Evolutionary conservation across 2,888 invertebrate genomes (phyloP).

Genomic region (Ptilodon capucinus): DNA sequence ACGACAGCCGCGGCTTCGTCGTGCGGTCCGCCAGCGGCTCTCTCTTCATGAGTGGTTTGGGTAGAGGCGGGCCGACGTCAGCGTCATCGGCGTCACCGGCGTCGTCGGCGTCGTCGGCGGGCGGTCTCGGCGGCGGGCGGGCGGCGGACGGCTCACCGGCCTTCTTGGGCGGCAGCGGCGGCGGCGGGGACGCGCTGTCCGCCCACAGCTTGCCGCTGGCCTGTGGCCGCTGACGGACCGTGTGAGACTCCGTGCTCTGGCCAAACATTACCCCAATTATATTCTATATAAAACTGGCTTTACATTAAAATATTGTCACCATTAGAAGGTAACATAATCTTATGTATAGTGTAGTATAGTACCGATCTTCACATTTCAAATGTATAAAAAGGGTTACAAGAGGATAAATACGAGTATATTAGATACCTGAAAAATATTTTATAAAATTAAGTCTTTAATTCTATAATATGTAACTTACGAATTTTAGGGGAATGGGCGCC

Average conservation of each 20-base stretch:
- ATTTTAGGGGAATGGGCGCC: no score
- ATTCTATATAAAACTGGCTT: background rate
- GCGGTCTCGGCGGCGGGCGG: slow-evolving; percentile 85
- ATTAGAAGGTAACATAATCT: background rate
- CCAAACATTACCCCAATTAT: background rate
- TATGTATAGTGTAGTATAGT: no score
- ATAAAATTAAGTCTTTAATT: no score
- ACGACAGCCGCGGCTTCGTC: slow-evolving; percentile 67
- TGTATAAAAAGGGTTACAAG: no score
- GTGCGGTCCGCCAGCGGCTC: slow-evolving; percentile 73
- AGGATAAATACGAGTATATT: no score
- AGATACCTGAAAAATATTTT: no score
- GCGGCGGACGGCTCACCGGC: slow-evolving; percentile 34
- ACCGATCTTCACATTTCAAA: no score
- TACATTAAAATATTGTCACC: no score
- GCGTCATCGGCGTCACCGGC: slow-evolving; percentile 40
- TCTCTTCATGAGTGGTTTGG: slow-evolving; percentile 62
- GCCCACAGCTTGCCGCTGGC: slow-evolving; percentile 42
- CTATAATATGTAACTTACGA: no score
- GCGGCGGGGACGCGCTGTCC: slow-evolving; percentile 84
- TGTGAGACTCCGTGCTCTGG: slow-evolving; percentile 58
- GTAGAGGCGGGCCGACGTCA: slow-evolving; percentile 62
- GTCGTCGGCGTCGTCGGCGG: slow-evolving; percentile 77
- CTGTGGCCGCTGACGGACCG: slow-evolving; percentile 57
- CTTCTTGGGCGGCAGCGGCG: slow-evolving; percentile 85